Evolutionary conservation across 2,113 vertebrate species (phyloP).

Genomic region (Phaetusa simplex): DNA sequence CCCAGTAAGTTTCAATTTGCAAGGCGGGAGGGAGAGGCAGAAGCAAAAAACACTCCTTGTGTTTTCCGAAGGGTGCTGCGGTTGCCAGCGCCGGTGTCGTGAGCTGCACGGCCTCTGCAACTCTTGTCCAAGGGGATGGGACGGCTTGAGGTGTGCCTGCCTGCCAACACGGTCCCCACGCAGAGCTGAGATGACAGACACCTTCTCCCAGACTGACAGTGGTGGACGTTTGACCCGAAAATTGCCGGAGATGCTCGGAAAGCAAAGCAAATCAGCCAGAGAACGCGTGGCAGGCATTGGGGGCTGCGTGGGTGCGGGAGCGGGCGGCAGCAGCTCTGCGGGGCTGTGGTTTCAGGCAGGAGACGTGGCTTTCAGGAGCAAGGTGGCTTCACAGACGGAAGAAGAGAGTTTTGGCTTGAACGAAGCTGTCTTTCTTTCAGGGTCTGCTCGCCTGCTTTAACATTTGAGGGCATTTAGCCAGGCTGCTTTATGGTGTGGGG

Average conservation of each 20-base stretch:
- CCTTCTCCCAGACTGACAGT: background rate
- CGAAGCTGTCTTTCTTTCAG: slow-evolving; percentile 33
- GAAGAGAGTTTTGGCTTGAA: slow-evolving; percentile 1
- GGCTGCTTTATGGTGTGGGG: slow-evolving; percentile 30
- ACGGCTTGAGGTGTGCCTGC: background rate
- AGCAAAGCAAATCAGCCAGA: background rate
- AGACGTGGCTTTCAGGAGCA: background rate
- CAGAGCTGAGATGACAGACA: background rate
- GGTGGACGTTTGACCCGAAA: background rate
- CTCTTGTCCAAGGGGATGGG: background rate
- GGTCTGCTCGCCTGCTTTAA: slow-evolving; percentile 12
- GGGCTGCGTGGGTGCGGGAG: rapidly evolving
- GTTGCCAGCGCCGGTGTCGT: background rate
- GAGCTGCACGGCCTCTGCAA: background rate
- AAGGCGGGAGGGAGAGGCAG: background rate
- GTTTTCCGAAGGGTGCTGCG: background rate
- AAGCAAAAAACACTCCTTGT: background rate
- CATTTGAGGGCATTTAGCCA: slow-evolving; percentile 51
- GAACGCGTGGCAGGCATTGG: rapidly evolving
- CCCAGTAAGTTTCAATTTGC: background rate
- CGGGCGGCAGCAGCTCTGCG: background rate
- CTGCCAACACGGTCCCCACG: rapidly evolving
- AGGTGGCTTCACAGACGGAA: background rate
- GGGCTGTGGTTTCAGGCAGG: background rate
- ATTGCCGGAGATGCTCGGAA: background rate